Conservation (phyloP, 2,797 vertebrate species). For the Molossus alvarezi region DNA sequence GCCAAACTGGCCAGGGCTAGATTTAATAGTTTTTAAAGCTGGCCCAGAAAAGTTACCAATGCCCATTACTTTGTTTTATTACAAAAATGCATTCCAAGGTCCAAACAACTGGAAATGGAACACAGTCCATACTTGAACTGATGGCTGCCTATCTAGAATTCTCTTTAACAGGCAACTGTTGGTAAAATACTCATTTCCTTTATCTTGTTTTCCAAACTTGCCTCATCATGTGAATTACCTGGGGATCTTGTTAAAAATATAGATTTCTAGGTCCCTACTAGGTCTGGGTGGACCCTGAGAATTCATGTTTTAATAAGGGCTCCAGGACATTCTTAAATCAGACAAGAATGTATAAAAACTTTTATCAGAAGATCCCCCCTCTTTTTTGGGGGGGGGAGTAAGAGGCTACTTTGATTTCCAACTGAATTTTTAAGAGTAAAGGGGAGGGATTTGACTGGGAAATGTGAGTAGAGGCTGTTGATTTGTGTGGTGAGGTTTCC, state of each 20-base stretch:
- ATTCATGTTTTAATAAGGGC: background rate
- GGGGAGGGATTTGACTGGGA: background rate
- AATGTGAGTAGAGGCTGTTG: background rate
- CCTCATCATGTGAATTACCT: background rate
- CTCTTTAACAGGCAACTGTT: background rate
- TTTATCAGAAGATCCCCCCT: background rate
- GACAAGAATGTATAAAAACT: background rate
- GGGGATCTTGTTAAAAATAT: constrained; percentile 25
- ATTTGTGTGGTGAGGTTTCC: background rate
- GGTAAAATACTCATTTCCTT: background rate
- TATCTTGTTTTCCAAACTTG: background rate
- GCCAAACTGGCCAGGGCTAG: too few relatives aligned
- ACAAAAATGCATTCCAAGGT: constrained; percentile 31
- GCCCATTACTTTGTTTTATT: constrained; percentile 41
- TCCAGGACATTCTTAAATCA: constrained; percentile 29
- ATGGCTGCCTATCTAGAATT: background rate
- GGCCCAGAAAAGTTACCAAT: background rate
- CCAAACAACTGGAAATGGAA: constrained; percentile 36
- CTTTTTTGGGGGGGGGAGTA: background rate
- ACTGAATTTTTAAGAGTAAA: constrained; percentile 53
- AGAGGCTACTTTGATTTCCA: constrained; percentile 38
- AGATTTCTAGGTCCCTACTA: constrained; percentile 12
- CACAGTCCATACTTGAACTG: background rate
- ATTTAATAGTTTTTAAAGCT: constrained; percentile 1
- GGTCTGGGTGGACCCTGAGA: background rate